These are phyloP conservation scores for Sphaerodactylus townsendi DNA, from an alignment of 2,113 vertebrate genomes.

Conservation along the genomic window DNA sequence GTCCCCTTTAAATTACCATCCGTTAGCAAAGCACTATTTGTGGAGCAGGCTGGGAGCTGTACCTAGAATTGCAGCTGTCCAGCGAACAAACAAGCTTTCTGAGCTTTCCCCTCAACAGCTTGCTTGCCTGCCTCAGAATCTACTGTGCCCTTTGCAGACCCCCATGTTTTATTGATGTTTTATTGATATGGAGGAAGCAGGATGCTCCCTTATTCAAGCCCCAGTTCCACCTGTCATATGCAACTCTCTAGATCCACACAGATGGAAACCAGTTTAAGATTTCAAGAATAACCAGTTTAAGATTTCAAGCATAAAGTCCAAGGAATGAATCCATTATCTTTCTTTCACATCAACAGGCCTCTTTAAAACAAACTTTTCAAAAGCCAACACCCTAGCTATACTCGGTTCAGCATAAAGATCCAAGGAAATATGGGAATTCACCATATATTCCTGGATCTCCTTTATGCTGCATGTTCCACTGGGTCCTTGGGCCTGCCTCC, in stretches of 20 bases:
- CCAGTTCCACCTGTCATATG: neutral
- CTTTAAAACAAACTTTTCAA: neutral
- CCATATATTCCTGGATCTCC: too few species aligned
- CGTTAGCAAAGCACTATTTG: neutral
- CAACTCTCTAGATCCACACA: neutral
- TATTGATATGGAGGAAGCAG: neutral
- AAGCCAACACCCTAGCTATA: fast-evolving
- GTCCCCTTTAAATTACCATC: neutral
- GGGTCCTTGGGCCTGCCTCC: too few species aligned
- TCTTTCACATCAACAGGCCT: neutral
- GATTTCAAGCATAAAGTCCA: neutral
- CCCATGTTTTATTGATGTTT: neutral
- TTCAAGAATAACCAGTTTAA: too few species aligned
- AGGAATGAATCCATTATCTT: neutral
- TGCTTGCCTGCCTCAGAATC: neutral
- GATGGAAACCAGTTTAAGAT: neutral
- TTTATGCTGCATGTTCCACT: too few species aligned
- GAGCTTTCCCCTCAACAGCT: neutral
- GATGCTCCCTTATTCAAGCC: neutral
- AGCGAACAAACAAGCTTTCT: neutral
- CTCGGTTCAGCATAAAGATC: too few species aligned
- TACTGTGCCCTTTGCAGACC: neutral
- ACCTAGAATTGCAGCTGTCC: neutral
- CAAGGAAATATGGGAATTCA: too few species aligned
- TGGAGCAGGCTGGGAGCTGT: neutral